Evolutionary conservation across 2,797 vertebrate genomes (phyloP), one percentile per base, ranked within the genome.

Genomic region (Myiotriccus ornatus): DNA sequence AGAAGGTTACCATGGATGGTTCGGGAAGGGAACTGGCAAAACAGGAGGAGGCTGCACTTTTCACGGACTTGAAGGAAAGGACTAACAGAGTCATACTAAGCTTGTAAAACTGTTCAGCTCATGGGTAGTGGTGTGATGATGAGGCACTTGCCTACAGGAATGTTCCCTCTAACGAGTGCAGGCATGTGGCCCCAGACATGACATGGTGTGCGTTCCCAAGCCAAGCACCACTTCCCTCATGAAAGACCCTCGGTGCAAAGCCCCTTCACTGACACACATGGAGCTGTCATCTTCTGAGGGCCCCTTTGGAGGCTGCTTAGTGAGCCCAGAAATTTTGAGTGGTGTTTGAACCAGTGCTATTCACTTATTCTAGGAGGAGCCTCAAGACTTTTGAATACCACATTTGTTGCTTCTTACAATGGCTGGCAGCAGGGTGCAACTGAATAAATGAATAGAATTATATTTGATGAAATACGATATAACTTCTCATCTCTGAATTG

Each of bases 391-490:
- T n/a, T 68, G 53, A 89, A 94, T 87, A 81, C 43, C 53, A 53
- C 69, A 35, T 84, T 91, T 87, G 44, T 90, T 90, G 62, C 53
- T 85, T 77, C 55, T 87, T 89, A 80, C 75, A 87, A 85, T 87
- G 76, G 64, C 34, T 93, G 84, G 68, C 93, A 92, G n/a, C 37
- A 21, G 53, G 34, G 17, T 83, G 83, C 30, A 53, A 83, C 41
- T 73, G 86, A 92, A 80, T 89, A 93, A 74, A 83, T 85, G 56
- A 93, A 87, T 67, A 80, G 64, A 95, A 90, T 64, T 44, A 68
- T 89, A 60, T 91, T 87, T 96, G 86, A 94, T 95, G 92, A 97
- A 97, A 93, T 79, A 92, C 7, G 44, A 75, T 62, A 87, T 89
- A 73, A 85, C 93, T 96, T 95, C 93, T 89, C 87, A 94, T 92